Evolutionary conservation across 2,797 vertebrate genomes (phyloP).

Genomic region (Pristis pectinata): DNA sequence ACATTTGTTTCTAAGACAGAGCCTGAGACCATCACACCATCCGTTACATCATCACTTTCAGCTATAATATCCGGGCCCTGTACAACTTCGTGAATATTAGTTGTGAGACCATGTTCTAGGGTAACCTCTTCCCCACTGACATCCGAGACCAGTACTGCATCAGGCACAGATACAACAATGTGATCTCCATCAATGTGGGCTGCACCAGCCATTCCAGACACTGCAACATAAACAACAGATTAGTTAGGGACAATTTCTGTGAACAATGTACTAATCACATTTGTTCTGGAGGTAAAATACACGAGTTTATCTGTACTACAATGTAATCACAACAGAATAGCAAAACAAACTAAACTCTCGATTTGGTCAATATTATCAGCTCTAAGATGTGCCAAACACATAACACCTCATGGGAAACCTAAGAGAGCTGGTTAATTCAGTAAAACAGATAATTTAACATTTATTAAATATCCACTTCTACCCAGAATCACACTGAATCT

Average conservation of each 20-base stretch:
- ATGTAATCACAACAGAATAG: not conserved
- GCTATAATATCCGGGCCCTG: slow-evolving; percentile 84
- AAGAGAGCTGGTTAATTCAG: not conserved
- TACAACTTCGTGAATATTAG: slow-evolving; percentile 66
- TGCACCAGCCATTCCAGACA: slow-evolving; percentile 91
- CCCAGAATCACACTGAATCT: not conserved
- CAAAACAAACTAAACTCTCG: not conserved
- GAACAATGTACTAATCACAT: not conserved
- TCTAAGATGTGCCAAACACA: not conserved
- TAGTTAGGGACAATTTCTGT: not conserved
- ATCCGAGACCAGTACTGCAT: slow-evolving; percentile 92
- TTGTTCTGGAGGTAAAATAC: not conserved
- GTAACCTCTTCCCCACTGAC: slow-evolving; percentile 91
- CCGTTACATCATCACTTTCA: slow-evolving; percentile 79
- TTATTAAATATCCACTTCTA: not conserved
- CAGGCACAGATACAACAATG: slow-evolving; percentile 94
- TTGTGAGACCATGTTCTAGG: slow-evolving; percentile 81
- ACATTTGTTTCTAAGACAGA: slow-evolving; percentile 87
- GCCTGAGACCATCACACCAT: slow-evolving; percentile 87
- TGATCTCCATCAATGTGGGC: slow-evolving; percentile 96
- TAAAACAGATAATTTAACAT: not conserved
- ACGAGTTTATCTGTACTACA: not conserved
- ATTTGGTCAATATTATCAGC: not conserved
- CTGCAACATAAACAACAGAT: slow-evolving; percentile 55
- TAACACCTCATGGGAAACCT: not conserved